Evolutionary conservation across 2,888 invertebrate species (phyloP), one percentile per base, ranked within the genome.

Genomic region (Brachypterus glaber): DNA sequence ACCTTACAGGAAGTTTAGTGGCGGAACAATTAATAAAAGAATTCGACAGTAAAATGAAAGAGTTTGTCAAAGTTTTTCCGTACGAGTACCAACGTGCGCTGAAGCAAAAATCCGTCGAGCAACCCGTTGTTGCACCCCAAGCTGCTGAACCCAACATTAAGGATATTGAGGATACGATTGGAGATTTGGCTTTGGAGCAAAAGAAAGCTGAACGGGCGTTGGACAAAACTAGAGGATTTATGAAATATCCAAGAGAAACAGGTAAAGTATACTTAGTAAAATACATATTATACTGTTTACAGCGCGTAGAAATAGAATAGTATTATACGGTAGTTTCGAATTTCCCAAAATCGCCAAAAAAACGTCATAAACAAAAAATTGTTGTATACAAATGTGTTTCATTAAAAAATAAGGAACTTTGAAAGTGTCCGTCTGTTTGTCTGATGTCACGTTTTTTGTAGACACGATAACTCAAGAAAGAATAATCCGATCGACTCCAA

Each of bases 31-130:
- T 97, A 17, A 66, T 97, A 0, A 69, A 76, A 17, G 62, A 47
- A 75, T 84, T 40, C 90, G 95, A 96, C 76, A 81, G 1, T 71
- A 73, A 40, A 74, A 80, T 37, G 78, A 86, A 30, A 68, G 75
- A 82, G 62, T 92, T 98, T 62, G 75, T 93, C 37, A 98, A 98
- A 72, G 64, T 97, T 31, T 97, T 97, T 74, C 97, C 98, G 0
- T 86, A 85, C 57, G 98, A 98, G 59, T 98, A 95, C 68, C 92
- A 95, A 59, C 74, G 86, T 45, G 96, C 87, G 1, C 68, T 98
- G 14, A 79, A 82, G 48, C 58, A 85, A 55, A 72, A 73, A 17
- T 67, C 69, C 39, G 62, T 63, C 9, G 63, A 68, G 49, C 54
- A 60, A 35, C 38, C 53, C 3, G 39, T 44, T 15, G 46, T 46